Conservation (phyloP, 2,888 invertebrate genomes). For the Petrolisthes cinctipes region DNA sequence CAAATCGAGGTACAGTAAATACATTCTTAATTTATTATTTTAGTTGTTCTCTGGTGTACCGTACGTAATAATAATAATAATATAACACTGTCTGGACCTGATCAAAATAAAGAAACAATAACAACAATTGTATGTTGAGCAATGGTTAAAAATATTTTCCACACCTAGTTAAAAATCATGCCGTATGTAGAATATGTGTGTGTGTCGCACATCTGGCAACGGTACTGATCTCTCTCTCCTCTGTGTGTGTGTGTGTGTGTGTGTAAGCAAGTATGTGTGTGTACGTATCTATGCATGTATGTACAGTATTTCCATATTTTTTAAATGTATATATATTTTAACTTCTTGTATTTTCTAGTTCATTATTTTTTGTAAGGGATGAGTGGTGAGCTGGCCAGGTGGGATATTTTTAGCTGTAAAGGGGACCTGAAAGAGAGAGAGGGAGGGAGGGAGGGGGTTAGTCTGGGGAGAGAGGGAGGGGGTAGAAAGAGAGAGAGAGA, state of each 20-base stretch:
- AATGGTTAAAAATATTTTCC: too few species aligned
- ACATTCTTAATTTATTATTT: too few species aligned
- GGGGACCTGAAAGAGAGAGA: neutral
- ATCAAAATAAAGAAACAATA: neutral
- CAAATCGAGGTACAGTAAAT: too few species aligned
- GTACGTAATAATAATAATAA: neutral
- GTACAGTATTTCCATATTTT: too few species aligned
- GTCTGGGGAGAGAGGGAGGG: neutral
- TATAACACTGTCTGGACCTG: neutral
- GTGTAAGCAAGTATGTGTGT: too few species aligned
- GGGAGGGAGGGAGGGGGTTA: neutral
- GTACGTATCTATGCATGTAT: too few species aligned
- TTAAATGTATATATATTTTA: neutral
- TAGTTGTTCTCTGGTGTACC: too few species aligned
- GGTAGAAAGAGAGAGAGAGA: neutral
- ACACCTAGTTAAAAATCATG: neutral
- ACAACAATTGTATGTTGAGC: neutral
- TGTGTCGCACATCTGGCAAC: too few species aligned
- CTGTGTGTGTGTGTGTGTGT: too few species aligned
- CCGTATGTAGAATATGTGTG: neutral
- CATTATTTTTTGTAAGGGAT: neutral
- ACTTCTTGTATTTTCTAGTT: neutral
- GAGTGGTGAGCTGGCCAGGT: neutral
- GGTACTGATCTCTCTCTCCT: too few species aligned
- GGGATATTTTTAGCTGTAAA: neutral